A percentile compares a stretch with the other conserved stretches of the same genome.
Conservation (phyloP, 2,888 invertebrate genomes). For the Agrotis puta region DNA sequence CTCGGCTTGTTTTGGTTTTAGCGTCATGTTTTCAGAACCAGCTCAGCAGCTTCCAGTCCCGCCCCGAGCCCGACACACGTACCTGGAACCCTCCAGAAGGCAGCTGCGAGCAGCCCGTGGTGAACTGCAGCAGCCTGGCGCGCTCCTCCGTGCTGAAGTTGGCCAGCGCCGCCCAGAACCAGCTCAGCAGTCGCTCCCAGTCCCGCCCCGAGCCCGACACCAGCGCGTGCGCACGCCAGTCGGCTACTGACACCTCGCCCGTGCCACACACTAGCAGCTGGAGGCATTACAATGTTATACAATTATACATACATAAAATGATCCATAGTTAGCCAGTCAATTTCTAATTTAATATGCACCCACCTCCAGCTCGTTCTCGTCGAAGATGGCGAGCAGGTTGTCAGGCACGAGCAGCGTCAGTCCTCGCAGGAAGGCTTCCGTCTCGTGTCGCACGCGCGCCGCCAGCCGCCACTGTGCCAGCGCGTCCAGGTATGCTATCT, state of each 20-base stretch:
- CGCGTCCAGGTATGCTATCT: slow-evolving; percentile 96
- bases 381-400: slow-evolving; percentile 97
- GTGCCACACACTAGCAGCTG: slow-evolving; percentile 97
- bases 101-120: slow-evolving; percentile 97
- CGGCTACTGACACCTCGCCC: slow-evolving; percentile 97
- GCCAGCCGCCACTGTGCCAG: slow-evolving; percentile 97
- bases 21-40: too few species aligned
- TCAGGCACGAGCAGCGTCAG: slow-evolving; percentile 97
- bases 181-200: slow-evolving; percentile 94
- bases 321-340: too few species aligned
- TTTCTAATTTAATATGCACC: too few species aligned
- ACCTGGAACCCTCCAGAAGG: slow-evolving; percentile 95
- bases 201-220: slow-evolving; percentile 95
- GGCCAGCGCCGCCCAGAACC: slow-evolving; percentile 92
- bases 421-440: slow-evolving; percentile 97
- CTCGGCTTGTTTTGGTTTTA: too few species aligned
- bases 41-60: too few species aligned
- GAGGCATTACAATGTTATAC: too few species aligned
- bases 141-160: slow-evolving; percentile 97
- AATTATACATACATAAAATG: too few species aligned
- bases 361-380: slow-evolving; percentile 98
- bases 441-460: slow-evolving; percentile 95
- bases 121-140: slow-evolving; percentile 97
- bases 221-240: slow-evolving; percentile 97
- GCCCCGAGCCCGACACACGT: too few species aligned